Conservation (phyloP, 2,888 invertebrate species). For the Tetrapedia diversipes region DNA sequence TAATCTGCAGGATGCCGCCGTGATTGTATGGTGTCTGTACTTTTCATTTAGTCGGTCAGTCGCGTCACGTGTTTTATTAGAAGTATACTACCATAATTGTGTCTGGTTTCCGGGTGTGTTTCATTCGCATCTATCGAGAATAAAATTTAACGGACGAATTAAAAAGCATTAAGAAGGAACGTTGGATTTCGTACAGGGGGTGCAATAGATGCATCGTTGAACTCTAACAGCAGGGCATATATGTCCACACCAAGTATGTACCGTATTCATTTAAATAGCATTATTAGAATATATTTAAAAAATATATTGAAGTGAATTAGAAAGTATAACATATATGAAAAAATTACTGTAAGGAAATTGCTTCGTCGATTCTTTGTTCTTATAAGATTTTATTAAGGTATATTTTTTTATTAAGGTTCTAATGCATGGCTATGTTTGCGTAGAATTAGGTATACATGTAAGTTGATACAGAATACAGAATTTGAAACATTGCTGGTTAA, state of each 20-base stretch:
- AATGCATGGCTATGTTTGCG: no score
- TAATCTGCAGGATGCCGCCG: conserved; percentile 79
- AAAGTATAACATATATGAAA: no score
- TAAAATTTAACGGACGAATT: background rate
- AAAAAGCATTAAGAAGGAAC: background rate
- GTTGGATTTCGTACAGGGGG: conserved; percentile 1
- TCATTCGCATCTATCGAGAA: background rate
- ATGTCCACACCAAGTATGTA: conserved; percentile 61
- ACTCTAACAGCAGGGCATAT: conserved; percentile 46
- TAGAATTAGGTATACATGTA: no score
- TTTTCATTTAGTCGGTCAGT: conserved; percentile 30
- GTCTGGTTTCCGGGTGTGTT: background rate
- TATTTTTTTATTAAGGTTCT: no score
- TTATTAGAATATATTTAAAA: background rate
- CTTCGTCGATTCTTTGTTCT: no score
- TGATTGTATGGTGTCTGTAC: conserved; percentile 65
- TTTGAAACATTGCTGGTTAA: no score
- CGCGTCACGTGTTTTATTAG: conserved; percentile 51
- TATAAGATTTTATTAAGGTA: no score
- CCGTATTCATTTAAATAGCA: background rate
- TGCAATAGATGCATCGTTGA: conserved; percentile 59
- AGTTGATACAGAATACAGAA: no score
- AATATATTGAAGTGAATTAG: background rate
- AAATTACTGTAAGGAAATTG: no score
- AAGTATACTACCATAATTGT: background rate